Conservation (phyloP, 2,113 vertebrate species). For the Cercocebus atys region DNA sequence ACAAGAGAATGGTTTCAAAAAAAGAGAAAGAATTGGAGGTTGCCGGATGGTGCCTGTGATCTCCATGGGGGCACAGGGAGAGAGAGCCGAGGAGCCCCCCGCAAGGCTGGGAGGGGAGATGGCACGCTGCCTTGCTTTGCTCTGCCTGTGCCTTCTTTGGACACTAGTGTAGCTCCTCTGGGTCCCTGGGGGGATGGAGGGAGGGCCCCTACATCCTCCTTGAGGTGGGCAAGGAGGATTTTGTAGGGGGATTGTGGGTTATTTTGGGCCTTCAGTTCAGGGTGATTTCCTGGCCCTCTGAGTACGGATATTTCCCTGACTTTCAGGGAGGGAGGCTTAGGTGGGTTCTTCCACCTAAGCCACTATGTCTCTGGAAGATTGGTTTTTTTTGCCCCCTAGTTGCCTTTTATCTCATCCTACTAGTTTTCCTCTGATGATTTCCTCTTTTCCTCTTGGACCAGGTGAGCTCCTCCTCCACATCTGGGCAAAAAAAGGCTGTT, state of each 20-base stretch:
- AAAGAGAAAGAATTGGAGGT: background rate
- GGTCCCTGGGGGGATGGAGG: background rate
- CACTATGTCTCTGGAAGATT: background rate
- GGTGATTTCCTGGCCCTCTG: background rate
- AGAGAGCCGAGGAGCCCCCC: background rate
- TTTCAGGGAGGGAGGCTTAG: background rate
- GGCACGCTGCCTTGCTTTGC: background rate
- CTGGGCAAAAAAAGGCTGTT: background rate
- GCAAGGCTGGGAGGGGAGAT: background rate
- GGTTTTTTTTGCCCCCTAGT: background rate
- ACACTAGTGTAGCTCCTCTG: background rate
- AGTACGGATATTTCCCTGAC: background rate
- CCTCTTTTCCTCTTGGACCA: background rate
- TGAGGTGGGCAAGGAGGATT: background rate
- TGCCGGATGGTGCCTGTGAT: conserved; percentile 40
- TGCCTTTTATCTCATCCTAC: background rate
- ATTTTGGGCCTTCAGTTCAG: background rate
- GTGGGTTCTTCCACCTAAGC: background rate
- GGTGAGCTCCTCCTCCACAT: background rate
- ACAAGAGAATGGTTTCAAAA: conserved; percentile 47
- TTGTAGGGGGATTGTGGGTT: background rate
- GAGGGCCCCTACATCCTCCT: background rate
- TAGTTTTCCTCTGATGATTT: background rate
- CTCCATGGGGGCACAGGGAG: background rate
- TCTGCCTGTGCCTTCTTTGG: background rate